A percentile compares a stretch with the other conserved stretches of the same genome.
Evolutionary conservation across 2,888 invertebrate species (phyloP).

Genomic region (Mesodorylaimus sp.): DNA sequence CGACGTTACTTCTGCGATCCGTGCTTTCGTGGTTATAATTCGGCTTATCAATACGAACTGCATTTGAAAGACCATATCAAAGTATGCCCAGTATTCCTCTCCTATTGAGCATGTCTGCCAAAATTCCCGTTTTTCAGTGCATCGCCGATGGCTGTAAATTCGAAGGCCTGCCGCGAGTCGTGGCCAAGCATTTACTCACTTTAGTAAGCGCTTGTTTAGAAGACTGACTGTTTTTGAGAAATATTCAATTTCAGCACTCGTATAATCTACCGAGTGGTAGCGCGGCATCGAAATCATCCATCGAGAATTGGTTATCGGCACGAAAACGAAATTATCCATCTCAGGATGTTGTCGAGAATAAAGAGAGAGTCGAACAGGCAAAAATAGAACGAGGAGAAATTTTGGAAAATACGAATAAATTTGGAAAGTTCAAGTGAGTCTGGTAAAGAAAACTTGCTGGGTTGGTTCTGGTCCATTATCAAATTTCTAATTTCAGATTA

Average conservation of each 20-base stretch:
- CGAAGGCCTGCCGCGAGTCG: conserved; percentile 54
- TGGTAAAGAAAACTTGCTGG: no score
- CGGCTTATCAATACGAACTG: not conserved
- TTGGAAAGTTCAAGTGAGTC: conserved; percentile 16
- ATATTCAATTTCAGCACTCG: no score
- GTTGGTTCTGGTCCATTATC: no score
- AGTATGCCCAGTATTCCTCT: no score
- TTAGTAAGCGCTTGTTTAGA: not conserved
- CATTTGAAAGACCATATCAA: not conserved
- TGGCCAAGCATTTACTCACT: conserved; percentile 55
- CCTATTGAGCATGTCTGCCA: not conserved
- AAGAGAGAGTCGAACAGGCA: conserved; percentile 45
- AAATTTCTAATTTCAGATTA: no score
- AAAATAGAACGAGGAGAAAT: conserved; percentile 53
- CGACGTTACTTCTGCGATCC: not conserved
- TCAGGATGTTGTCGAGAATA: conserved; percentile 45
- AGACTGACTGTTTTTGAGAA: not conserved
- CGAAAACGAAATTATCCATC: conserved; percentile 60
- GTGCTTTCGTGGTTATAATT: not conserved
- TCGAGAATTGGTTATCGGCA: conserved; percentile 58
- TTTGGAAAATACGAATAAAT: conserved; percentile 24
- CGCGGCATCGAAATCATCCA: conserved; percentile 41
- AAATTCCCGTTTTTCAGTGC: not conserved
- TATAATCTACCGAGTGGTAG: not conserved
- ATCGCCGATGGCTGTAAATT: conserved; percentile 53